Base-by-base conservation (phyloP, 2,113 vertebrate genomes). In the Bos indicus region DNA sequence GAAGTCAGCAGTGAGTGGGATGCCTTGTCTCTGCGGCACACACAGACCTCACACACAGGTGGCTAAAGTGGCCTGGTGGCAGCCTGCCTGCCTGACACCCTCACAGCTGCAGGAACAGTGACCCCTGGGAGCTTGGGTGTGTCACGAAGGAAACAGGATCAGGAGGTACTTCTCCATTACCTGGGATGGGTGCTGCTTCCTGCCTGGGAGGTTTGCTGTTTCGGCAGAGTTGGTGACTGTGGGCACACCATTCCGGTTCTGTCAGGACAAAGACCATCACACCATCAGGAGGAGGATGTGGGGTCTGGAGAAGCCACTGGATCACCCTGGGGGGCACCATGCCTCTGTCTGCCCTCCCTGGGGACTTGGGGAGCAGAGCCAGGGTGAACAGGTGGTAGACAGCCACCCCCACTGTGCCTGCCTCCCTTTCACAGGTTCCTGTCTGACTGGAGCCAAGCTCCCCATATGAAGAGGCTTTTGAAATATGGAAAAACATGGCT, bases 171-270 rank as follows among this genome's bases (percentile, higher is more conserved):
- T 0, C 54, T 46, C 78, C 57, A 93, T 98, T 98, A 99, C 99
- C 99, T 99, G 99, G 8, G 99, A 97, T 8, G 99, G 95, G 57
- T 98, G 99, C 93, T 99, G 99, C 91, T 99, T 99, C 46, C 99
- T 99, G 94, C 95, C 98, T 12, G 98, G 98, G 71, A 98, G 98
- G 80, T 96, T 98, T 95, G 97, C 95, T 0, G 97, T 97, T 97
- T 97, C 98, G 59, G 98, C 96, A 2, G 99, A 87, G 71, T 96
- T 99, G 94, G 98, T 95, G 95, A 97, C 98, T 81, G 98, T 78
- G 59, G 99, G 98, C 40, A 99, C 88, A 26, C 99, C 99, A 4
- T 99, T 99, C 64, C 98, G 94, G 92, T 99, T 99, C 99, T 99
- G 98, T 83, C 56, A 33, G 83, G 96, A 96, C 62, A 98, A 87